phyloP scores from a whole-genome alignment of 64 coral and sea anemone species.

The Dendrophyllia cribrosa region DNA sequence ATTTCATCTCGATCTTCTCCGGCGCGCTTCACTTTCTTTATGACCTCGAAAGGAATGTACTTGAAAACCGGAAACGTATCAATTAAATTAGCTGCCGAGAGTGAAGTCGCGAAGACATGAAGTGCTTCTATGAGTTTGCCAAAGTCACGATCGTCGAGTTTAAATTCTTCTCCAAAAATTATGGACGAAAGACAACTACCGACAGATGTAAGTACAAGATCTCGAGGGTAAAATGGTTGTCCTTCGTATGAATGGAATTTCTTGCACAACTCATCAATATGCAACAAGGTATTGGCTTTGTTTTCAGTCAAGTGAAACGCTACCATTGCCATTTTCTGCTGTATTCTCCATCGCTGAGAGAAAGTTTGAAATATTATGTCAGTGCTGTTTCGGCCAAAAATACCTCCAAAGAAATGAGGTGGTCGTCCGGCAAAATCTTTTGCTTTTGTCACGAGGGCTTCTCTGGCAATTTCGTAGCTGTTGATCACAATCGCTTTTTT shows the following conservation, averaged over 20 bases:
- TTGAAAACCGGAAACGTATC: conserved; percentile 58
- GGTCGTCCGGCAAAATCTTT: no score
- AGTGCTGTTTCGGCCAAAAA: conserved; percentile 61
- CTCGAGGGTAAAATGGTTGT: conserved; percentile 1
- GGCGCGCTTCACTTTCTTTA: conserved; percentile 29
- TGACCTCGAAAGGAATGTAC: conserved; percentile 52
- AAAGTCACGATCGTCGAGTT: conserved; percentile 8
- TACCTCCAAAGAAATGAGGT: no score
- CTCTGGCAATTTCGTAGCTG: conserved; percentile 37
- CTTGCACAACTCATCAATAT: conserved; percentile 25
- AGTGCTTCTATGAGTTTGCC: conserved; percentile 31
- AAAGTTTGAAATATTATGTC: conserved; percentile 58
- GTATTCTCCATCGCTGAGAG: conserved; percentile 5
- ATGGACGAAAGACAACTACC: conserved; percentile 43
- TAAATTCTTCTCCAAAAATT: conserved; percentile 32
- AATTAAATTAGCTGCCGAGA: conserved; percentile 61
- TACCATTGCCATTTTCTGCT: conserved; percentile 42
- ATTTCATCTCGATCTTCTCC: conserved; percentile 42
- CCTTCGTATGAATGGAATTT: not conserved
- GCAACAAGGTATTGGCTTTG: conserved; percentile 12
- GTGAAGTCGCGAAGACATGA: conserved; percentile 21
- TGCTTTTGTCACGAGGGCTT: no score
- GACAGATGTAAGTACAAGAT: conserved; percentile 18
- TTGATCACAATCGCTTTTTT: conserved; percentile 68
- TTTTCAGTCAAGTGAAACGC: conserved; percentile 2